Conservation (phyloP, 2,888 invertebrate genomes). For the Callyntrura guangdongensis region DNA sequence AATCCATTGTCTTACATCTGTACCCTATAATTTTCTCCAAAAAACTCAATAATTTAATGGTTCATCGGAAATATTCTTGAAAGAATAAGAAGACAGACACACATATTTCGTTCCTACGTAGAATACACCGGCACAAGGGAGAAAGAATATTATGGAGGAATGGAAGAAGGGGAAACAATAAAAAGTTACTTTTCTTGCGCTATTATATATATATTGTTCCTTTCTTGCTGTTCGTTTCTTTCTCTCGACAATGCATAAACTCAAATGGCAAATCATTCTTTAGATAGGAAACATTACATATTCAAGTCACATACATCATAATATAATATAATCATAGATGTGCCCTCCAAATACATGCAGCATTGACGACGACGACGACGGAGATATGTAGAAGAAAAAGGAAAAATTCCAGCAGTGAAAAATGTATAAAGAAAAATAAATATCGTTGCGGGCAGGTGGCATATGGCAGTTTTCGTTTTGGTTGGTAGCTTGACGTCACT, state of each 20-base stretch:
- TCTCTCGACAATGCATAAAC: neutral
- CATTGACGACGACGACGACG: neutral
- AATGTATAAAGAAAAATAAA: neutral
- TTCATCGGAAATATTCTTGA: constrained; percentile 85
- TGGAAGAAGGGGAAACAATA: constrained; percentile 67
- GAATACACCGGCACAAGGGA: constrained; percentile 43
- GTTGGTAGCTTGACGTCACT: neutral
- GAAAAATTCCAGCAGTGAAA: constrained; percentile 10
- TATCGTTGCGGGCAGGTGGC: constrained; percentile 28
- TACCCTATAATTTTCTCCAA: constrained; percentile 85
- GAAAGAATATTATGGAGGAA: constrained; percentile 60
- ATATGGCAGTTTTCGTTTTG: constrained; percentile 56
- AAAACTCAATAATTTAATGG: constrained; percentile 85
- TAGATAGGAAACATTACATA: neutral
- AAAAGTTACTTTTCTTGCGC: constrained; percentile 45
- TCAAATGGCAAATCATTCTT: constrained; percentile 6
- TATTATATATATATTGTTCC: constrained; percentile 15
- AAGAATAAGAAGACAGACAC: constrained; percentile 55
- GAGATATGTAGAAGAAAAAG: neutral
- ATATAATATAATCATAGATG: neutral
- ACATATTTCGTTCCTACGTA: neutral
- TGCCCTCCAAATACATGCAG: neutral
- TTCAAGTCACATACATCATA: constrained; percentile 33
- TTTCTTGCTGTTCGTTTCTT: neutral
- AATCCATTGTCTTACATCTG: constrained; percentile 84